Percentiles rank a stretch among this genome's conserved stretches.
These are phyloP conservation scores for Drosophila trichaetosa DNA, from an alignment of 2,888 invertebrate species.

Conservation along the genomic window DNA sequence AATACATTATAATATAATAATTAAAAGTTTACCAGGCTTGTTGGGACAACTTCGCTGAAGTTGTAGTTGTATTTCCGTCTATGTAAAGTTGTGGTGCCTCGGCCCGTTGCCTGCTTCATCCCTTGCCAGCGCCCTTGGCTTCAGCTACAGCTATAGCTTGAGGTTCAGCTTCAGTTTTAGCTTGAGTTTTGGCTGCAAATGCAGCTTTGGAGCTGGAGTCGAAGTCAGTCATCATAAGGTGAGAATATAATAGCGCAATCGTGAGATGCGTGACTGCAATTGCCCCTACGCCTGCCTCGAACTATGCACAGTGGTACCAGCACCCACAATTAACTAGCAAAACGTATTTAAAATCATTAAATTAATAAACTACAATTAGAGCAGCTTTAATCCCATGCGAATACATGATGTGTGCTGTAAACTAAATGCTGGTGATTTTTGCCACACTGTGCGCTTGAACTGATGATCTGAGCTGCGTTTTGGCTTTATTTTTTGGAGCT, in stretches of 20 bases:
- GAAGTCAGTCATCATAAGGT: conserved; percentile 79
- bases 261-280: conserved; percentile 85
- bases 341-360: background rate
- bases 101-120: background rate
- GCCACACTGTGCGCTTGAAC: conserved; percentile 33
- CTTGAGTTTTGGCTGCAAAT: conserved; percentile 29
- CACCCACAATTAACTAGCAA: background rate
- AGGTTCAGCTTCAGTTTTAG: conserved; percentile 22
- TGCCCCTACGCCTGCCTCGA: conserved; percentile 72
- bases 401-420: background rate
- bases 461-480: conserved; percentile 54
- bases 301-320: conserved; percentile 51
- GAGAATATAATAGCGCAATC: conserved; percentile 84
- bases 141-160: background rate
- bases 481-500: conserved; percentile 18
- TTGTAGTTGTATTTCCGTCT: background rate
- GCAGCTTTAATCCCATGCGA: background rate
- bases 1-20: background rate
- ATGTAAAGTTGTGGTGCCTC: background rate
- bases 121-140: background rate
- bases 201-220: conserved; percentile 16
- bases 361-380: background rate
- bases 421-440: background rate
- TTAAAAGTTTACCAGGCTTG: background rate
- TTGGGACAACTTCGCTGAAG: background rate